These are phyloP conservation scores for Hypomesus transpacificus DNA, from an alignment of 2,113 vertebrate species.

Conservation along the genomic window DNA sequence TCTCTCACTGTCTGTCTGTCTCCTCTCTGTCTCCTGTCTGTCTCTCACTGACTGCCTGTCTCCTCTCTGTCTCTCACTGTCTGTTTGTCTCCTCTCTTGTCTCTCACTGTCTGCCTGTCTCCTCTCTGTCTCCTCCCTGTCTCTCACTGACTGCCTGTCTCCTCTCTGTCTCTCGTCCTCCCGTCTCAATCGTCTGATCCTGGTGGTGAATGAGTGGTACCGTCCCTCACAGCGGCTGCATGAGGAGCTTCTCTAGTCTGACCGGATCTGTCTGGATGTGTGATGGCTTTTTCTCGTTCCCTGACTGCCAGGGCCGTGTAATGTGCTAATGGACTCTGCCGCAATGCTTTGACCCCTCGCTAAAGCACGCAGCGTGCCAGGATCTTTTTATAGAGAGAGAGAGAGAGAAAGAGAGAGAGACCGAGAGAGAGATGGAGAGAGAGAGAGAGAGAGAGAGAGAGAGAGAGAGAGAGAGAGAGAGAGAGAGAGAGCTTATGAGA, in stretches of 20 bases:
- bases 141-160: too few species aligned
- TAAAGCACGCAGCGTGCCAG: not conserved
- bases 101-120: not conserved
- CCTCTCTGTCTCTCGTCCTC: constrained; percentile 7
- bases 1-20: too few species aligned
- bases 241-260: constrained; percentile 18
- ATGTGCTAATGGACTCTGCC: constrained; percentile 39
- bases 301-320: constrained; percentile 14
- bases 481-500: not conserved
- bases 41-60: too few species aligned
- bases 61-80: too few species aligned
- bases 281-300: constrained; percentile 10
- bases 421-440: too few species aligned
- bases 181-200: not conserved
- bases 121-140: constrained; percentile 1
- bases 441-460: too few species aligned
- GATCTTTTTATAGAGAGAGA: not conserved
- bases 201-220: not conserved
- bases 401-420: not conserved
- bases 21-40: too few species aligned
- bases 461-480: not conserved
- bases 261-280: not conserved
- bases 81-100: too few species aligned
- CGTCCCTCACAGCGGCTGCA: constrained; percentile 3
- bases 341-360: constrained; percentile 2